These are phyloP conservation scores for Proctacanthus coquilletti DNA, from an alignment of 1,140 invertebrate species.

Conservation along the genomic window DNA sequence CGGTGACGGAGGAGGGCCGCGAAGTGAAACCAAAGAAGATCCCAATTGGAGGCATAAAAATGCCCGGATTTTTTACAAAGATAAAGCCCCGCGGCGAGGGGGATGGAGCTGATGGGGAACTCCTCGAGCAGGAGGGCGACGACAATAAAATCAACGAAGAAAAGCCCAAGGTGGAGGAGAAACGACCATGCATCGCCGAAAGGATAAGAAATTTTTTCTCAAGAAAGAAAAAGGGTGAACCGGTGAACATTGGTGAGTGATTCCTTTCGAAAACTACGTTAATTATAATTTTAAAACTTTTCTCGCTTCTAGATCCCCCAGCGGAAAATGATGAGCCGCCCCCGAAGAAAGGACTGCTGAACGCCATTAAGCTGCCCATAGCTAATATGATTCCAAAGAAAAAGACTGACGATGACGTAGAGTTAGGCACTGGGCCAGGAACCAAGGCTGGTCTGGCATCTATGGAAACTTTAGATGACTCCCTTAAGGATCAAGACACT, in stretches of 20 bases:
- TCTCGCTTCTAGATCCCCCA: too few relatives aligned
- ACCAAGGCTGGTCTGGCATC: slow-evolving; percentile 53
- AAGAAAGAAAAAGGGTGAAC: slow-evolving; percentile 8
- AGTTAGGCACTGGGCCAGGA: slow-evolving; percentile 31
- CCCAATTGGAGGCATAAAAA: slow-evolving; percentile 65
- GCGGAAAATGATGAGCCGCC: slow-evolving; percentile 12
- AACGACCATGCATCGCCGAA: slow-evolving; percentile 17
- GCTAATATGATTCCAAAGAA: slow-evolving; percentile 45
- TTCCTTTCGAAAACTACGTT: not conserved
- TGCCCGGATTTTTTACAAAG: slow-evolving; percentile 63
- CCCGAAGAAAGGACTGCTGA: slow-evolving; percentile 34
- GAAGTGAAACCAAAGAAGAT: slow-evolving; percentile 64
- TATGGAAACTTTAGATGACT: slow-evolving; percentile 58
- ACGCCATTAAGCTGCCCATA: slow-evolving; percentile 46
- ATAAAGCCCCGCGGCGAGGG: slow-evolving; percentile 41
- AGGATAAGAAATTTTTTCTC: slow-evolving; percentile 24
- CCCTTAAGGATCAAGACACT: slow-evolving; percentile 31
- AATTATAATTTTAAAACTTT: not conserved
- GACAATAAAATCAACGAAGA: slow-evolving; percentile 14
- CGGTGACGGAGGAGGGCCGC: slow-evolving; percentile 45
- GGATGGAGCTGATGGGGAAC: slow-evolving; percentile 30
- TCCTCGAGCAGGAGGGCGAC: slow-evolving; percentile 17
- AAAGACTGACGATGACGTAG: slow-evolving; percentile 29
- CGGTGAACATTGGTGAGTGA: too few relatives aligned
- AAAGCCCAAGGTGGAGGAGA: slow-evolving; percentile 22